Evolutionary conservation across 2,888 invertebrate genomes (phyloP).

Genomic region (Epinotia brunnichana): DNA sequence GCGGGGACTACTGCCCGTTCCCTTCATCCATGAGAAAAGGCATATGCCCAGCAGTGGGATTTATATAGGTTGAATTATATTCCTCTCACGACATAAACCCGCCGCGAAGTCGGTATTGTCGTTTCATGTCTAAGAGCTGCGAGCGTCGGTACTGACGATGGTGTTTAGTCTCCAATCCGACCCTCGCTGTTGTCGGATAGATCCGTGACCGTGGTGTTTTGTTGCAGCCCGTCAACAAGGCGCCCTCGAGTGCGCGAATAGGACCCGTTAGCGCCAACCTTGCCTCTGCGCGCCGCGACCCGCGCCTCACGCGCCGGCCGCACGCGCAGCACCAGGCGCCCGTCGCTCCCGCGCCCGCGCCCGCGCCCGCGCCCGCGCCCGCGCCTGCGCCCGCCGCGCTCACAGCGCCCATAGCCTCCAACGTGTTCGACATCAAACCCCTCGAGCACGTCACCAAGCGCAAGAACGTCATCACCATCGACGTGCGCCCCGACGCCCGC

Average conservation of each 20-base stretch:
- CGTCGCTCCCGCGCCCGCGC: conserved; percentile 42
- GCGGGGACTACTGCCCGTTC: no score
- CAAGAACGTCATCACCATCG: conserved; percentile 78
- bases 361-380: conserved; percentile 52
- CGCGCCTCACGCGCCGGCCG: conserved; percentile 63
- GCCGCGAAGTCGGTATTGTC: no score
- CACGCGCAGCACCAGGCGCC: conserved; percentile 51
- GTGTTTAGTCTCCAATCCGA: no score
- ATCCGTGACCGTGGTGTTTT: conserved; percentile 38
- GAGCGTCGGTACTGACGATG: no score
- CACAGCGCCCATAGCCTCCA: conserved; percentile 62
- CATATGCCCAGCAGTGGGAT: no score
- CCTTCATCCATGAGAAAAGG: no score
- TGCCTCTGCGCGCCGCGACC: conserved; percentile 63
- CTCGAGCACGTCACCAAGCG: conserved; percentile 73
- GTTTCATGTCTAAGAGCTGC: no score
- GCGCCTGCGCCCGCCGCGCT: conserved; percentile 20
- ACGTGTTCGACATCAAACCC: conserved; percentile 80
- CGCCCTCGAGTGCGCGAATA: conserved; percentile 61
- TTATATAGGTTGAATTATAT: no score
- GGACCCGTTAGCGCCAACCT: conserved; percentile 72
- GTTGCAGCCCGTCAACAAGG: conserved; percentile 71
- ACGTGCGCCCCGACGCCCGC: conserved; percentile 63
- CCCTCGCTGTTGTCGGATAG: background rate
- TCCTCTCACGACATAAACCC: no score